phyloP scores from a whole-genome alignment of 2,888 invertebrate species.

The Campopleginae sp. region DNA sequence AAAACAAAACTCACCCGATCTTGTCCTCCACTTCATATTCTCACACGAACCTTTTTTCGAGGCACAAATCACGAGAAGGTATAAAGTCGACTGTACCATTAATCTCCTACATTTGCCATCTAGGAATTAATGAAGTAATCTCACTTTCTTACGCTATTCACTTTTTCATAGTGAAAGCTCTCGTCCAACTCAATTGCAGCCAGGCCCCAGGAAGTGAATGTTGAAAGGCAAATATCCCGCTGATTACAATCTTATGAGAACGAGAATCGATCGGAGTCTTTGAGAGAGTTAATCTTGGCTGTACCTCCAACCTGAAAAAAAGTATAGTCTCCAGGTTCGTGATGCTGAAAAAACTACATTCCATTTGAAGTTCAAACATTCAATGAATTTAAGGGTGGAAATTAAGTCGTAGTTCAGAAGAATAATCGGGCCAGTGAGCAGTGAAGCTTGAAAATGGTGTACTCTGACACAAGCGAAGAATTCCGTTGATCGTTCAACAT shows the following conservation, averaged over 20 bases:
- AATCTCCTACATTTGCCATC: no score
- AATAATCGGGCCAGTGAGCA: neutral
- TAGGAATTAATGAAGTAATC: no score
- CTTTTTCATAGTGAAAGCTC: neutral
- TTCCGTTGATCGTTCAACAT: neutral
- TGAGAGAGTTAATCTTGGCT: neutral
- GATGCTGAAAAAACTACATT: neutral
- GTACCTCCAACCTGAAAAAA: neutral
- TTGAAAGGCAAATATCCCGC: neutral
- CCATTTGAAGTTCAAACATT: neutral
- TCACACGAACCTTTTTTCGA: neutral
- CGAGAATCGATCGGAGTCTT: neutral
- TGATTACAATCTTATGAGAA: neutral
- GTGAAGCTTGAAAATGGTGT: neutral
- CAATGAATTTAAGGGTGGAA: neutral
- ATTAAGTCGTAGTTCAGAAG: neutral
- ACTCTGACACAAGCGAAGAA: neutral
- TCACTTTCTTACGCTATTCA: no score
- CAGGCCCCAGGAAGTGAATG: neutral
- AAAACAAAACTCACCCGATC: neutral
- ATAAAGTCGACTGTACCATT: no score
- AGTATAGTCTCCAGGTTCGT: neutral
- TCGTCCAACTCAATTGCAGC: neutral
- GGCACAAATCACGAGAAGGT: neutral
- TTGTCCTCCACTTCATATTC: neutral